Evolutionary conservation across 2,113 vertebrate species (phyloP).

Genomic region (Camarhynchus parvulus): DNA sequence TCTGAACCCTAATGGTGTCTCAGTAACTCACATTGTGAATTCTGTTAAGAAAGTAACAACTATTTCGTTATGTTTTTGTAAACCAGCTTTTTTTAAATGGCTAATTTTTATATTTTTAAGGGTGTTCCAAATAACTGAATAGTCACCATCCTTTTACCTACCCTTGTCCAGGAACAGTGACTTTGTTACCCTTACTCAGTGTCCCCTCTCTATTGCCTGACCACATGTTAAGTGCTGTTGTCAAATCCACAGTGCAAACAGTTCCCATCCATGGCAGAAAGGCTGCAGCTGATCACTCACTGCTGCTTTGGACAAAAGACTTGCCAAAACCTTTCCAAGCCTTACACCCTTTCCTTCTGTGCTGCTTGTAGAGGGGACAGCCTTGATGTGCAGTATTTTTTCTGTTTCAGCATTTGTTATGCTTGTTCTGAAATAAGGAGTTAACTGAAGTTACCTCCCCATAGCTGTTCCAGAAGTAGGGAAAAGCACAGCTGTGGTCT

Average conservation of each 20-base stretch:
- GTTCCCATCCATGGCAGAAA: background rate
- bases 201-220: fast-evolving
- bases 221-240: background rate
- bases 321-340: background rate
- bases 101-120: background rate
- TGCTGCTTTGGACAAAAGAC: background rate
- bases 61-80: background rate
- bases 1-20: background rate
- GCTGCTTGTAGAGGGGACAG: background rate
- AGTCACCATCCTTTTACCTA: background rate
- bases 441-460: background rate
- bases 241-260: background rate
- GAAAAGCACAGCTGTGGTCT: background rate
- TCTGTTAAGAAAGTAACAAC: background rate
- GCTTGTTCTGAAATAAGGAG: background rate
- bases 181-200: background rate
- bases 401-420: background rate
- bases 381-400: background rate
- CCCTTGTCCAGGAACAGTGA: background rate
- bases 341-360: background rate
- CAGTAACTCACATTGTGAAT: background rate
- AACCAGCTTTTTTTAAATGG: background rate
- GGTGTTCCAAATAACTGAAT: background rate
- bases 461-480: background rate
- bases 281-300: background rate